Evolutionary conservation across 2,888 invertebrate species (phyloP).

Genomic region (Cryptosula pallasiana): DNA sequence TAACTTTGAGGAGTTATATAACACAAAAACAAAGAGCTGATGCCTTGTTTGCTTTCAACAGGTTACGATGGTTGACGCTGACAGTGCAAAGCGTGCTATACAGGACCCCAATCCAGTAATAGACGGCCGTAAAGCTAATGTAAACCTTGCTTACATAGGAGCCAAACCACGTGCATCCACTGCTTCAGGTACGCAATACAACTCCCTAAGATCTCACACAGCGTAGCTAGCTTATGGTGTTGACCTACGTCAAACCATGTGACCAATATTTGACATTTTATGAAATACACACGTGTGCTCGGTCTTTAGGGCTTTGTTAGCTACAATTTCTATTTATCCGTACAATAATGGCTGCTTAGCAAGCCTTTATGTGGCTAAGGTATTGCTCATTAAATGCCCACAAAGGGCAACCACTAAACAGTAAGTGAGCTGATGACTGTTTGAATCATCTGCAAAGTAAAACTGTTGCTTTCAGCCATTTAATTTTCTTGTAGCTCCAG

Average conservation of each 20-base stretch:
- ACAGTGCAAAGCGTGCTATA: slow-evolving; percentile 90
- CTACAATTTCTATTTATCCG: background rate
- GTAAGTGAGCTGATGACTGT: background rate
- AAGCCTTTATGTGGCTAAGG: background rate
- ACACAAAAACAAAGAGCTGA: background rate
- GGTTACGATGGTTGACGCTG: slow-evolving; percentile 96
- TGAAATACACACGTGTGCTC: background rate
- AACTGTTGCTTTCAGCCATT: background rate
- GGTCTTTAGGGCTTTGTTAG: background rate
- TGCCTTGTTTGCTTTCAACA: slow-evolving; percentile 52
- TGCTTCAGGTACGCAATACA: background rate
- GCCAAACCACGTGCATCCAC: slow-evolving; percentile 76
- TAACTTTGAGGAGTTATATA: background rate
- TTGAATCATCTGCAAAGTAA: background rate
- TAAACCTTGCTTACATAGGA: slow-evolving; percentile 92
- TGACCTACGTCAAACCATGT: too few relatives aligned
- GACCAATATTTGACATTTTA: too few relatives aligned
- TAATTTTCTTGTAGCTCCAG: background rate
- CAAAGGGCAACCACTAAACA: background rate
- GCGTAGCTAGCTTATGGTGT: too few relatives aligned
- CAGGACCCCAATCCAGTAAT: slow-evolving; percentile 98
- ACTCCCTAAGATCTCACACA: too few relatives aligned
- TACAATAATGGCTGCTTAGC: background rate
- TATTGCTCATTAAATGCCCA: background rate
- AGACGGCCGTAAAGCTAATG: slow-evolving; percentile 96